phyloP scores from a whole-genome alignment of 2,113 vertebrate genomes.

The Trematomus loennbergii region DNA sequence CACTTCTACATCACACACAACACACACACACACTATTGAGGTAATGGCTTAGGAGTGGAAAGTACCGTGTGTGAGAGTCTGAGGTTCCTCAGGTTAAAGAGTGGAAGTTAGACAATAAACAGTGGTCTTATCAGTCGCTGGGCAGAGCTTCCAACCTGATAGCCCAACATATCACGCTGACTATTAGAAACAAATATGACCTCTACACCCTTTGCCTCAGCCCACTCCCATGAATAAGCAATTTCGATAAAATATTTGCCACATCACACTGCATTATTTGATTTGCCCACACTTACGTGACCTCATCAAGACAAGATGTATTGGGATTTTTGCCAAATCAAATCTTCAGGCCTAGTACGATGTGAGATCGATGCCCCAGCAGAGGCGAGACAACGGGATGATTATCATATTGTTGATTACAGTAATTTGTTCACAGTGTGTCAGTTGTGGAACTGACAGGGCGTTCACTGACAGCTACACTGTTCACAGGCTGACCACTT shows the following conservation, averaged over 20 bases:
- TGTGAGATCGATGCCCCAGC: slow-evolving; percentile 50
- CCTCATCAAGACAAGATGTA: slow-evolving; percentile 40
- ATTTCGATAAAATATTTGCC: slow-evolving; percentile 24
- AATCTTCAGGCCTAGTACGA: slow-evolving; percentile 45
- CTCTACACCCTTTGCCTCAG: slow-evolving; percentile 36
- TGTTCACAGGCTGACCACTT: slow-evolving; percentile 50
- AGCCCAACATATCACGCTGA: slow-evolving; percentile 56
- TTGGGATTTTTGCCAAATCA: slow-evolving; percentile 59
- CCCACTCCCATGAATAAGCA: slow-evolving; percentile 38
- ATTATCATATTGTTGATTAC: slow-evolving; percentile 63
- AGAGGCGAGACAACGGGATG: slow-evolving; percentile 41
- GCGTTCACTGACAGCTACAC: slow-evolving; percentile 53
- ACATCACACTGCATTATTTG: slow-evolving; percentile 29
- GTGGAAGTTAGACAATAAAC: slow-evolving; percentile 82
- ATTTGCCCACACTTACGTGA: slow-evolving; percentile 51
- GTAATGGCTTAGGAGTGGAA: slow-evolving; percentile 73
- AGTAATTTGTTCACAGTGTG: slow-evolving; percentile 48
- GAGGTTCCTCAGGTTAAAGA: slow-evolving; percentile 75
- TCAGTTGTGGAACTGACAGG: slow-evolving; percentile 29
- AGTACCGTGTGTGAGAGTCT: slow-evolving; percentile 66
- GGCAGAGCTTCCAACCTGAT: slow-evolving; percentile 77
- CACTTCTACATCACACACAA: slow-evolving; percentile 21
- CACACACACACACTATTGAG: slow-evolving; percentile 44
- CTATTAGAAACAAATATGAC: slow-evolving; percentile 73
- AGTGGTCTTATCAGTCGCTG: slow-evolving; percentile 76